A percentile compares a stretch with the other conserved stretches of the same genome.
phyloP scores from a whole-genome alignment of 2,888 invertebrate genomes.

The Cheiracanthium punctorium region DNA sequence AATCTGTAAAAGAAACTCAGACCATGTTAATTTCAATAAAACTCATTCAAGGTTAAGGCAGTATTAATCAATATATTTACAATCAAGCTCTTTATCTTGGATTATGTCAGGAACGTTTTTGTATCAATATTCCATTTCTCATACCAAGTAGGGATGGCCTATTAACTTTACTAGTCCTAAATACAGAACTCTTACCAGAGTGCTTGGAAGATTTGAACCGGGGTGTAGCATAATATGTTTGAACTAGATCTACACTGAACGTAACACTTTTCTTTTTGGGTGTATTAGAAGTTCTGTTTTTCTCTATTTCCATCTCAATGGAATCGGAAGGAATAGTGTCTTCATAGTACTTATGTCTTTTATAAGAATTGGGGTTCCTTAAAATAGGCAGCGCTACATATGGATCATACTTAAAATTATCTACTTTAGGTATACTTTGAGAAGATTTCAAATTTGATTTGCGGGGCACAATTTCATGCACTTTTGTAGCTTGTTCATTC shows the following conservation, averaged over 20 bases:
- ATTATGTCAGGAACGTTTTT: conserved; percentile 56
- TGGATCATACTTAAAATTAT: not conserved
- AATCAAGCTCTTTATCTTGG: not conserved
- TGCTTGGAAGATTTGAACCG: conserved; percentile 18
- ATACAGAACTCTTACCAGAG: conserved; percentile 1
- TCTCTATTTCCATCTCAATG: not conserved
- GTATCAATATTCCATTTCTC: conserved; percentile 21
- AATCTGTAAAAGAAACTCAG: too few relatives aligned
- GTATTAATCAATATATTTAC: not conserved
- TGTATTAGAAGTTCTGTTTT: not conserved
- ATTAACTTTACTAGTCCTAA: conserved; percentile 14
- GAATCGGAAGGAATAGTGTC: not conserved
- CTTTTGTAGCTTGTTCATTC: not conserved
- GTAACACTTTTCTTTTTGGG: conserved; percentile 43
- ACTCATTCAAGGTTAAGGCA: not conserved
- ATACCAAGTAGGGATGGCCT: conserved; percentile 5
- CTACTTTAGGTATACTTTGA: not conserved
- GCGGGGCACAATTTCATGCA: not conserved
- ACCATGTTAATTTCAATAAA: too few relatives aligned
- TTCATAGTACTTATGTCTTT: not conserved
- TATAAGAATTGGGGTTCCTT: not conserved
- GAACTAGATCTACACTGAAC: conserved; percentile 55
- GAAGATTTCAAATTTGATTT: conserved; percentile 14
- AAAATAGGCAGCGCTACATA: not conserved
- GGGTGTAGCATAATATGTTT: conserved; percentile 11